Evolutionary conservation across 2,797 vertebrate genomes (phyloP), one percentile per base, ranked within the genome.

Genomic region (Cheirogaleus major): DNA sequence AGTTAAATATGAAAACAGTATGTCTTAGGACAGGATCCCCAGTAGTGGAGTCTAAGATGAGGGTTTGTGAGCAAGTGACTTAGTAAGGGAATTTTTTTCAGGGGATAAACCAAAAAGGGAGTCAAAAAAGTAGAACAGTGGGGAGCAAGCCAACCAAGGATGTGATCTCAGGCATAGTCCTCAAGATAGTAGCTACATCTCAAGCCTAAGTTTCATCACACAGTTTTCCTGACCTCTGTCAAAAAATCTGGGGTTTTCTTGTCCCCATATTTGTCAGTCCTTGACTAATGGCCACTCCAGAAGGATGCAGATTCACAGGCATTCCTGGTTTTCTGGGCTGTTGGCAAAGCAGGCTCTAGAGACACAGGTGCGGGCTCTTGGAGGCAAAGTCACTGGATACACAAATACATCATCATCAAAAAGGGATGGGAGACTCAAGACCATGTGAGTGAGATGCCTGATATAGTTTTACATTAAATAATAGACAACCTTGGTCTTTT

Each of bases 341-440:
- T 78, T 20, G 17, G 4, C 9, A n/a, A 65, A 73, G 7, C 0
- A 65, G 27, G 50, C 4, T 57, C 7, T 4, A 78, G 2, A 78
- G 14, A 9, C 65, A 0, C 12, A 87, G 18, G 7, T 70, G 13
- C 5, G 32, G 23, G 13, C 9, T 43, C 1, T n/a, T 65, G 15
- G 27, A 84, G 50, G 38, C 14, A 57, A 92, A 80, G 23, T 5
- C 4, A 67, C 18, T 25, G 32, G 7, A 78, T 65, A 35, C 13
- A 30, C 14, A 57, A 92, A 92, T n/a, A 59, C 2, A 73, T n/a
- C 14, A 5, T 61, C 50, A 93, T 70, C 14, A 32, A 52, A 73
- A 69, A 1, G 3, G 15, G 14, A 4, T n/a, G 1, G 22, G 22
- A 18, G 4, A n/a, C 4, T 15, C 2, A 27, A 30, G 7, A 27